Percentiles rank a stretch among this genome's conserved stretches.
Conservation (phyloP, 2,797 vertebrate species). For the Mormyrops boulengeri region DNA sequence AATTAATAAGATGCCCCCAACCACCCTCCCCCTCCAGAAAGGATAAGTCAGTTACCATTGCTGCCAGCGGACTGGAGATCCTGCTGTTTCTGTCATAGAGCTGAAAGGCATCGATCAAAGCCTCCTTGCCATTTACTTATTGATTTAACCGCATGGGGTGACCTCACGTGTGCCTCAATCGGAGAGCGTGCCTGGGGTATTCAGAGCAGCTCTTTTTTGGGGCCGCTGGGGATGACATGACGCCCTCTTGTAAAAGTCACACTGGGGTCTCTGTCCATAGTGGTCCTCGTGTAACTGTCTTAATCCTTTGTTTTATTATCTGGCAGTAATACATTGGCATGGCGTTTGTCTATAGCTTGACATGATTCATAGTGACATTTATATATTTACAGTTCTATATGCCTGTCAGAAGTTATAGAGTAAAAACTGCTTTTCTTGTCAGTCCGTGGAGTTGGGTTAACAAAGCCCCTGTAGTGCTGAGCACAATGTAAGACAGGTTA, state of each 20-base stretch:
- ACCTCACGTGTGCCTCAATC: neutral
- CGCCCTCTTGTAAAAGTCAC: neutral
- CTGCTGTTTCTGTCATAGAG: neutral
- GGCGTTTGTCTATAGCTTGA: neutral
- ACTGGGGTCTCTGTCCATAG: neutral
- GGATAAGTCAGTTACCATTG: neutral
- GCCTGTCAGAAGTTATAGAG: neutral
- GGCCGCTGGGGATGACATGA: neutral
- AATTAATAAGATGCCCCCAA: neutral
- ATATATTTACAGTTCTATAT: neutral
- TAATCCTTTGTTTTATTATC: neutral
- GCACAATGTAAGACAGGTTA: neutral
- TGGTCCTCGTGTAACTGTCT: neutral
- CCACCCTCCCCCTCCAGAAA: neutral
- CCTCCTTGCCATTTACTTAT: conserved; percentile 5
- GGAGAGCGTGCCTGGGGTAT: neutral
- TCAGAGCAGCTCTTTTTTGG: neutral
- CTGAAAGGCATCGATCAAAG: conserved; percentile 19
- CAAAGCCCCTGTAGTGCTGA: neutral
- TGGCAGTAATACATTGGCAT: neutral
- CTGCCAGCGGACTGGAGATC: neutral
- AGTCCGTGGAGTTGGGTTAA: neutral
- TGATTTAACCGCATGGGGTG: conserved; percentile 1
- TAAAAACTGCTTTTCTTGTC: neutral
- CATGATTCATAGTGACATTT: neutral